These are phyloP conservation scores for Heliconius ismenius DNA, from an alignment of 2,888 invertebrate genomes.

Conservation along the genomic window DNA sequence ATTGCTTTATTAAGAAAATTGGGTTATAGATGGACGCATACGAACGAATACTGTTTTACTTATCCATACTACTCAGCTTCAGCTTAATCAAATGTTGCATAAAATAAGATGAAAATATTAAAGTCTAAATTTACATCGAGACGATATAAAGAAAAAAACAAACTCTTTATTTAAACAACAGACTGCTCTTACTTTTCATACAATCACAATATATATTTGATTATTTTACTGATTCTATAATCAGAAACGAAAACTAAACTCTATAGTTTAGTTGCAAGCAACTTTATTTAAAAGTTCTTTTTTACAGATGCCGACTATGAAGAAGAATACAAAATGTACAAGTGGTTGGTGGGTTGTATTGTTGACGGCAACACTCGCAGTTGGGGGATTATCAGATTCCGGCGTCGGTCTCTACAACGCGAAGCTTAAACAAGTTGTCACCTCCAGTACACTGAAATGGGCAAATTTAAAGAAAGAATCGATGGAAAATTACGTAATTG, in stretches of 20 bases:
- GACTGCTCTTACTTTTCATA: no score
- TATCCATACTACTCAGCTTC: constrained; percentile 8
- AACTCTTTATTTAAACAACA: not conserved
- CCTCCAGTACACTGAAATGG: constrained; percentile 91
- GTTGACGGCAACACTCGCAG: constrained; percentile 64
- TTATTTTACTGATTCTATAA: not conserved
- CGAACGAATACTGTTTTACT: constrained; percentile 38
- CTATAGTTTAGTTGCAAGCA: not conserved
- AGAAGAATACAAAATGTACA: constrained; percentile 66
- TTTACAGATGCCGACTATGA: constrained; percentile 56
- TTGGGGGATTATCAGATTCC: constrained; percentile 60
- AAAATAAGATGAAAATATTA: not conserved
- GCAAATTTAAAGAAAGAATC: constrained; percentile 76
- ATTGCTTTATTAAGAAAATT: constrained; percentile 57
- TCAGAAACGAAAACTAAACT: no score
- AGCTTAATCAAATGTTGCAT: not conserved
- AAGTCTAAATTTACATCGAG: not conserved
- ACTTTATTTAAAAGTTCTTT: constrained; percentile 29
- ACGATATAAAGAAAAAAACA: not conserved
- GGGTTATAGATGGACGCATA: constrained; percentile 52
- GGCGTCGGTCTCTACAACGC: constrained; percentile 71
- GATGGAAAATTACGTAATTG: constrained; percentile 84
- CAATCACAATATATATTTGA: not conserved
- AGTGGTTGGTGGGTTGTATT: constrained; percentile 72
- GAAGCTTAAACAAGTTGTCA: constrained; percentile 85